These are phyloP conservation scores for Sinotaia quadrata DNA, from an alignment of 2,888 invertebrate genomes.

Conservation along the genomic window DNA sequence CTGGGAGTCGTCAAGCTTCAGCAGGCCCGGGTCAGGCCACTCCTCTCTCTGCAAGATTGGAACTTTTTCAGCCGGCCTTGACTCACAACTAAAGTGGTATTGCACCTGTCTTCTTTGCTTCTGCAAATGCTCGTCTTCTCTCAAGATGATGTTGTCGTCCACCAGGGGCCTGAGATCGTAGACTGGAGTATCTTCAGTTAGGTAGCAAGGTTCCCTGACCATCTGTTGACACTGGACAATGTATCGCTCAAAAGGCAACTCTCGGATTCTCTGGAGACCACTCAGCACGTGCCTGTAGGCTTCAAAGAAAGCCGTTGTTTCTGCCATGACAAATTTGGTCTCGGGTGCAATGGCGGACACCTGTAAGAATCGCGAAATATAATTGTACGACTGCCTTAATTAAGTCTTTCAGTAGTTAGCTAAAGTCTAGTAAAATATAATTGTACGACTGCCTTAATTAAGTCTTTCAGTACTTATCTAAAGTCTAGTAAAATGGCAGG, in stretches of 20 bases:
- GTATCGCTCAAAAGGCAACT: slow-evolving; percentile 43
- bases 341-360: slow-evolving; percentile 15
- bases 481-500: no score
- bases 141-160: slow-evolving; percentile 38
- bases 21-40: slow-evolving; percentile 51
- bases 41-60: slow-evolving; percentile 17
- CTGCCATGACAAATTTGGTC: slow-evolving; percentile 77
- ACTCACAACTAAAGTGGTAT: slow-evolving; percentile 29
- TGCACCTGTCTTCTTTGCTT: slow-evolving; percentile 21
- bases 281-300: slow-evolving; percentile 84
- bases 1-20: slow-evolving; percentile 63
- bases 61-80: slow-evolving; percentile 16
- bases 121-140: slow-evolving; percentile 29
- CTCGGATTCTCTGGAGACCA: slow-evolving; percentile 78
- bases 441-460: no score
- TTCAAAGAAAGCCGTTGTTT: slow-evolving; percentile 86
- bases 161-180: slow-evolving; percentile 52
- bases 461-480: no score
- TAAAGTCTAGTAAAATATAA: no score
- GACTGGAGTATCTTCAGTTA: background rate
- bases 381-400: no score
- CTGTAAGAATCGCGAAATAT: no score
- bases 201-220: slow-evolving; percentile 27
- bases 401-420: no score
- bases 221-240: slow-evolving; percentile 50